These are phyloP conservation scores for Hirtodrosophila histrioides DNA, from an alignment of 2,888 invertebrate species.

Conservation along the genomic window DNA sequence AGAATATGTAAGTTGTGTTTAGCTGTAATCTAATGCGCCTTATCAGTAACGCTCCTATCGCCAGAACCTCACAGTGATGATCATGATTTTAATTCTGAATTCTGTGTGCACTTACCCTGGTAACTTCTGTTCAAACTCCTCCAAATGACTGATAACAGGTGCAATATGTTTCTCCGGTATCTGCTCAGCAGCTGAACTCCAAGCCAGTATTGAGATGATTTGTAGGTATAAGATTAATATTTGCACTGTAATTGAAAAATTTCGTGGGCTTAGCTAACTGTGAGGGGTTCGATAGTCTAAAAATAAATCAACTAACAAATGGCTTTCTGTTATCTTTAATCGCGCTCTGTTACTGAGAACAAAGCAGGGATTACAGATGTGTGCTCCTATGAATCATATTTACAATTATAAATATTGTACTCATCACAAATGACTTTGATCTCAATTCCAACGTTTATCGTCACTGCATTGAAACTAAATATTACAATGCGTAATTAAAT, in stretches of 20 bases:
- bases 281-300: too few species aligned
- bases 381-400: too few species aligned
- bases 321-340: too few species aligned
- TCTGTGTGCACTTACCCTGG: conserved; percentile 76
- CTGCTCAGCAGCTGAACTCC: conserved; percentile 17
- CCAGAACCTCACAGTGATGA: conserved; percentile 53
- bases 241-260: conserved; percentile 17
- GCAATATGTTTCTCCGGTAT: conserved; percentile 79
- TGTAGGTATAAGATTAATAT: conserved; percentile 5
- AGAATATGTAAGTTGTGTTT: too few species aligned
- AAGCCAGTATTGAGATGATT: conserved; percentile 13
- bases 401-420: too few species aligned
- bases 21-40: conserved; percentile 2
- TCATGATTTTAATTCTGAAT: conserved; percentile 3
- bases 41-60: conserved; percentile 63
- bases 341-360: too few species aligned
- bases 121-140: conserved; percentile 80
- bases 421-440: too few species aligned
- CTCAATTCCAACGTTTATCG: too few species aligned
- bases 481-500: too few species aligned
- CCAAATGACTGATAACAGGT: conserved; percentile 73
- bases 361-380: too few species aligned
- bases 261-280: conserved; percentile 2
- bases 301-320: too few species aligned
- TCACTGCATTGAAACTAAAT: too few species aligned